Base-by-base conservation (phyloP, 2,113 vertebrate genomes). In the Plecotus auritus region DNA sequence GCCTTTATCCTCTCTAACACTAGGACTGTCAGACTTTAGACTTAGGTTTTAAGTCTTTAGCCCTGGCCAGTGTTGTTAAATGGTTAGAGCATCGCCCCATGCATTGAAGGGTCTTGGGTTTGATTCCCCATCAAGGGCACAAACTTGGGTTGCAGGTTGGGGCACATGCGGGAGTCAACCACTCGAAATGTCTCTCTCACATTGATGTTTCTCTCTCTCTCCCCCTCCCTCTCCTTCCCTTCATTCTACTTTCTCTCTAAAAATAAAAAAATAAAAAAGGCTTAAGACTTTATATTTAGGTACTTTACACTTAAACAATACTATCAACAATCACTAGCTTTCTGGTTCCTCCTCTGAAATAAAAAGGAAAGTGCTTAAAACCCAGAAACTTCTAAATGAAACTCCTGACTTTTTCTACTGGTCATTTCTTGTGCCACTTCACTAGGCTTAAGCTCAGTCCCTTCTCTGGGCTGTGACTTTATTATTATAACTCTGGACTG, bases 391-490 rank as follows among this genome's bases (percentile, higher is more conserved):
- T 90, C 54, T 32, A 88, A 93, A 84, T 90, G 81, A 89, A 54
- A 49, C n/a, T 93, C 40, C 42, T 9, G 28, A 80, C 14, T 51
- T 78, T 95, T 96, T 92, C n/a, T 92, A 20, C 26, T 90, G 17
- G 35, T 92, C 84, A 54, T 91, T 95, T 90, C 42, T 93, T 70
- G 4, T 94, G 32, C 54, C 61, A 81, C 28, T 64, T 92, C 45
- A 90, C 54, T 90, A 78, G 17, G 18, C 4, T 95, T 85, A 83
- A 86, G 26, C 32, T 85, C 23, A 93, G 1, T 37, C 54, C 72
- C 9, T 84, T 72, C 61, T 88, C 45, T 93, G 45, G n/a, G 32
- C 73, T 86, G 7, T 85, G 45, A 86, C 9, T 74, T 85, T 88
- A 82, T 73, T 35, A 92, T 87, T 89, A 2, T 77, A 92, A 72